phyloP scores from a whole-genome alignment of 30 jellyfish, hydroid and myxozoan species.

The Hydractinia echinata region DNA sequence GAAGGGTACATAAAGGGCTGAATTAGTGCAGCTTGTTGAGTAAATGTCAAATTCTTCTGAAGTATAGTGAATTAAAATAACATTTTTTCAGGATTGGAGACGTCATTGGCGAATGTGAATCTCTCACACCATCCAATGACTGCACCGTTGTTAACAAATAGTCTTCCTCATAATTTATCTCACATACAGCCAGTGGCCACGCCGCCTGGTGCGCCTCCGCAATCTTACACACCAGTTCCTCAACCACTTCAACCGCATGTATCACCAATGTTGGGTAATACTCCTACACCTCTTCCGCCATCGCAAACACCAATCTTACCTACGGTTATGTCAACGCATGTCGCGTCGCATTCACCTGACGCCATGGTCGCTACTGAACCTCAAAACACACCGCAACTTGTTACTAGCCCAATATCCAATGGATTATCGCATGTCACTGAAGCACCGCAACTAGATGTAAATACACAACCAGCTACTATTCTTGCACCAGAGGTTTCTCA shows the following conservation, averaged over 20 bases:
- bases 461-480: neutral
- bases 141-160: constrained; percentile 54
- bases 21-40: too few relatives aligned
- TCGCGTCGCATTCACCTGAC: constrained; percentile 35
- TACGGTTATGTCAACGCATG: constrained; percentile 51
- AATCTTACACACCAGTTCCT: constrained; percentile 45
- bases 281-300: constrained; percentile 4
- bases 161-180: constrained; percentile 34
- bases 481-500: constrained; percentile 10
- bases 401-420: neutral
- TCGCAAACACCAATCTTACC: constrained; percentile 5
- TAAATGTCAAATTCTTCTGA: neutral
- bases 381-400: neutral
- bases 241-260: constrained; percentile 55
- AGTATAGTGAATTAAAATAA: neutral
- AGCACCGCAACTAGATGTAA: neutral
- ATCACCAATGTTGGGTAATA: constrained; percentile 12
- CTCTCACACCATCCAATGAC: constrained; percentile 47
- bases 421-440: neutral
- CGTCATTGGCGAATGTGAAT: constrained; percentile 48
- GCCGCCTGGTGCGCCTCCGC: constrained; percentile 29
- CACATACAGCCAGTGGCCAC: constrained; percentile 38
- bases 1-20: too few relatives aligned
- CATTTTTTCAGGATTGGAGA: constrained; percentile 24
- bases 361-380: constrained; percentile 33